phyloP scores from a whole-genome alignment of 2,797 vertebrate genomes.

The Sandelia bainsii region DNA sequence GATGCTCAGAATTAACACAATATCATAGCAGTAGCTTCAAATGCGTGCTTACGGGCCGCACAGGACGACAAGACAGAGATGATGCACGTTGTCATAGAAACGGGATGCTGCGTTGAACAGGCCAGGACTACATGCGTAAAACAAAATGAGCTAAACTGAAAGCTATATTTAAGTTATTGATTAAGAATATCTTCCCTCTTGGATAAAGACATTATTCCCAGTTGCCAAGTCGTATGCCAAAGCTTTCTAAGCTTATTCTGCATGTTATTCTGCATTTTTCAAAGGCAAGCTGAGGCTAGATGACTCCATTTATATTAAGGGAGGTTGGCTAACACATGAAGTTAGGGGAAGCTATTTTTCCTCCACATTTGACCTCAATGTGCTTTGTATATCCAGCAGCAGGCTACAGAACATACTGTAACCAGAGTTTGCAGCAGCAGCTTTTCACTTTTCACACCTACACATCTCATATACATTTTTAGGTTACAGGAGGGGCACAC shows the following conservation, averaged over 20 bases:
- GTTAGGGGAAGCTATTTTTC: constrained; percentile 16
- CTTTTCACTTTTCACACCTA: constrained; percentile 28
- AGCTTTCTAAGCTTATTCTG: not conserved
- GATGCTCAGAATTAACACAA: not conserved
- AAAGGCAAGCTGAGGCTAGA: not conserved
- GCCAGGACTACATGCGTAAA: constrained; percentile 9
- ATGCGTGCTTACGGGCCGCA: constrained; percentile 24
- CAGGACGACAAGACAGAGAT: constrained; percentile 44
- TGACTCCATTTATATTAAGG: not conserved
- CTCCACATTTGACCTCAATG: not conserved
- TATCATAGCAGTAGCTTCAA: constrained; percentile 18
- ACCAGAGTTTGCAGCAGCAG: constrained; percentile 20
- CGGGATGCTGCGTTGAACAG: constrained; percentile 72
- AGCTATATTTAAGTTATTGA: constrained; percentile 16
- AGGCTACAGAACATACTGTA: constrained; percentile 11
- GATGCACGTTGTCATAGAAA: constrained; percentile 84
- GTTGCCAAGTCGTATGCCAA: not conserved
- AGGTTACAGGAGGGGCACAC: constrained; percentile 36
- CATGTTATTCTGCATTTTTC: not conserved
- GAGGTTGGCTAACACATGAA: constrained; percentile 7
- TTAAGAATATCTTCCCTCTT: not conserved
- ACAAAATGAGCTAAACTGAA: not conserved
- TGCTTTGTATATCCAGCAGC: constrained; percentile 10
- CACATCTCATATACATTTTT: constrained; percentile 30
- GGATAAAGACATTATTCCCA: not conserved